Conservation (phyloP, 2,888 invertebrate species). For the Scaptomyza reducta region DNA sequence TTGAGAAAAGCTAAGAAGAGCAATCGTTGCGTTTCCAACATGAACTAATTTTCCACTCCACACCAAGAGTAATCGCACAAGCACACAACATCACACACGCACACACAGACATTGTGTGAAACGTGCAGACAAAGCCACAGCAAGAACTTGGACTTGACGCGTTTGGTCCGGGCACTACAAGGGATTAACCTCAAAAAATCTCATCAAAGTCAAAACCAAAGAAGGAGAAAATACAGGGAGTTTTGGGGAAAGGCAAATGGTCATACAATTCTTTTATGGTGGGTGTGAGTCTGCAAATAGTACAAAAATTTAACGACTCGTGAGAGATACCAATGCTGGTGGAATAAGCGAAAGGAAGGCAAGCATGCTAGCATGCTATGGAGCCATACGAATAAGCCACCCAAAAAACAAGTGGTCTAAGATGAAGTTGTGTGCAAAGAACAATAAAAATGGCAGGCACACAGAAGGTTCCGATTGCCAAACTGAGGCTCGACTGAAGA, state of each 20-base stretch:
- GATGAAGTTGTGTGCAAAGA: conserved; percentile 79
- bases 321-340: conserved; percentile 45
- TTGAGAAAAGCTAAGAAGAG: conserved; percentile 51
- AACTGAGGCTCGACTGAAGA: conserved; percentile 17
- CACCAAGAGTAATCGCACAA: conserved; percentile 69
- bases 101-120: conserved; percentile 29
- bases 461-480: conserved; percentile 25
- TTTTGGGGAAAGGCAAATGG: conserved; percentile 2
- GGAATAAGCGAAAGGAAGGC: neutral
- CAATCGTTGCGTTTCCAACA: conserved; percentile 73
- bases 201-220: conserved; percentile 80
- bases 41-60: conserved; percentile 79
- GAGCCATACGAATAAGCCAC: conserved; percentile 79
- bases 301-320: conserved; percentile 69
- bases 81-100: conserved; percentile 23
- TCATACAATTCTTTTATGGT: conserved; percentile 23
- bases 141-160: conserved; percentile 78
- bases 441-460: conserved; percentile 74
- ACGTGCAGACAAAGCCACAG: conserved; percentile 65
- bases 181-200: conserved; percentile 81
- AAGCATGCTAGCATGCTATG: conserved; percentile 37
- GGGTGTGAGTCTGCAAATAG: conserved; percentile 75
- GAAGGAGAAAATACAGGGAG: conserved; percentile 33
- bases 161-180: conserved; percentile 76
- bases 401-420: conserved; percentile 73